Conservation (phyloP, 1,140 invertebrate species). For the Trichonephila clavata region DNA sequence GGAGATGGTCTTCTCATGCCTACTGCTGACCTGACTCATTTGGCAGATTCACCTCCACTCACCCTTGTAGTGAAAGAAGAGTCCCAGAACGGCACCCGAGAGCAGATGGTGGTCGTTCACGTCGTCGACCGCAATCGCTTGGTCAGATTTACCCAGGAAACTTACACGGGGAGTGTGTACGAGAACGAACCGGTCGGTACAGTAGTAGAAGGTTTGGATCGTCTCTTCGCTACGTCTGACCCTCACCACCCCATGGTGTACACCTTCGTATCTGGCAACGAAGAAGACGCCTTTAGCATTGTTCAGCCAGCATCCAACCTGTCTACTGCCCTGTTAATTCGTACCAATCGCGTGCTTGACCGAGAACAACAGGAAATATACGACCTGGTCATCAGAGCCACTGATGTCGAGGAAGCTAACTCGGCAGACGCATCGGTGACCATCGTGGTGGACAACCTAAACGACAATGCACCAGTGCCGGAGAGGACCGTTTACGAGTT, state of each 20-base stretch:
- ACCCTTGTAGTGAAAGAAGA: constrained; percentile 85
- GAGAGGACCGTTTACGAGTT: constrained; percentile 89
- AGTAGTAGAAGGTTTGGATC: constrained; percentile 84
- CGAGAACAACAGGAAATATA: constrained; percentile 87
- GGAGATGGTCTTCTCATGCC: constrained; percentile 94
- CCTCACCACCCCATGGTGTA: constrained; percentile 85
- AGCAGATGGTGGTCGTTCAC: constrained; percentile 89
- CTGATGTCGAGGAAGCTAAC: constrained; percentile 87
- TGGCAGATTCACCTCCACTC: constrained; percentile 90
- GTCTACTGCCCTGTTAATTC: constrained; percentile 83
- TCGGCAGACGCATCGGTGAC: constrained; percentile 87
- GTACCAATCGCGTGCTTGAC: constrained; percentile 88
- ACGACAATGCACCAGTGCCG: constrained; percentile 90
- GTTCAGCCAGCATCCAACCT: constrained; percentile 83
- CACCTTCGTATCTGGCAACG: constrained; percentile 86
- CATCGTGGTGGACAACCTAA: constrained; percentile 91
- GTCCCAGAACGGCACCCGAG: constrained; percentile 88
- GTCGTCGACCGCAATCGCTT: constrained; percentile 89
- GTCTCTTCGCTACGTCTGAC: constrained; percentile 82
- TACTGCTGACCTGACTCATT: constrained; percentile 88
- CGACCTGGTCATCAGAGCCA: constrained; percentile 87
- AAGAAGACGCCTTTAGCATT: constrained; percentile 77
- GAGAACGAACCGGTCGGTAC: constrained; percentile 89
- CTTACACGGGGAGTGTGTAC: constrained; percentile 85
- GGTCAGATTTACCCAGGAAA: constrained; percentile 83